Percentiles rank a stretch among this genome's conserved stretches.
Conservation (phyloP, 2,113 vertebrate genomes). For the Hystrix cristata region DNA sequence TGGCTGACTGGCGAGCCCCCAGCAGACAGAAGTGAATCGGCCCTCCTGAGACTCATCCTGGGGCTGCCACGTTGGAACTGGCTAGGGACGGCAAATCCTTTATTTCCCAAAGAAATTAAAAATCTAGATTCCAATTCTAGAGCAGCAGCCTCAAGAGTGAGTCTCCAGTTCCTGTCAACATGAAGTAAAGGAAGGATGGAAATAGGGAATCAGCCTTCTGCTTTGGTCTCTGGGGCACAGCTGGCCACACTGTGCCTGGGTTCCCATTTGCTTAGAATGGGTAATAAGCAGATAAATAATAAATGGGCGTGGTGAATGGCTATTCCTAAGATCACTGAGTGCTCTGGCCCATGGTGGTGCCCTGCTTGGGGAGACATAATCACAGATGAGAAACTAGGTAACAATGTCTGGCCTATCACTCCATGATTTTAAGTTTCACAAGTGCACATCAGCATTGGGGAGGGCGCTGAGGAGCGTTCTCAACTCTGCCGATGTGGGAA, state of each 20-base stretch:
- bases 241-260: background rate
- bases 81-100: background rate
- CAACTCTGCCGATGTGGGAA: background rate
- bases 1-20: background rate
- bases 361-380: background rate
- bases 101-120: background rate
- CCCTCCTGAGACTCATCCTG: background rate
- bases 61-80: too few relatives aligned
- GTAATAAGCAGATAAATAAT: background rate
- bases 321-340: background rate
- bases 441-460: rapidly evolving
- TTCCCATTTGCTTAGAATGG: background rate
- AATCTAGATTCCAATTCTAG: background rate
- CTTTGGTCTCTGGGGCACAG: background rate
- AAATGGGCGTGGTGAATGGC: background rate
- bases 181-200: background rate
- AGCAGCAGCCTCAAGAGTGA: background rate
- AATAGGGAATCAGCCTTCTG: background rate
- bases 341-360: background rate
- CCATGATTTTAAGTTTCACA: background rate
- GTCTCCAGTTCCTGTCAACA: background rate
- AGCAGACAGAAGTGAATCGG: background rate
- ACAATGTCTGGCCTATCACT: background rate
- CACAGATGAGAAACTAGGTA: background rate
- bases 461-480: background rate